A percentile compares a stretch with the other conserved stretches of the same genome.
Conservation (phyloP, 2,797 vertebrate genomes). For the Garrulus glandarius region DNA sequence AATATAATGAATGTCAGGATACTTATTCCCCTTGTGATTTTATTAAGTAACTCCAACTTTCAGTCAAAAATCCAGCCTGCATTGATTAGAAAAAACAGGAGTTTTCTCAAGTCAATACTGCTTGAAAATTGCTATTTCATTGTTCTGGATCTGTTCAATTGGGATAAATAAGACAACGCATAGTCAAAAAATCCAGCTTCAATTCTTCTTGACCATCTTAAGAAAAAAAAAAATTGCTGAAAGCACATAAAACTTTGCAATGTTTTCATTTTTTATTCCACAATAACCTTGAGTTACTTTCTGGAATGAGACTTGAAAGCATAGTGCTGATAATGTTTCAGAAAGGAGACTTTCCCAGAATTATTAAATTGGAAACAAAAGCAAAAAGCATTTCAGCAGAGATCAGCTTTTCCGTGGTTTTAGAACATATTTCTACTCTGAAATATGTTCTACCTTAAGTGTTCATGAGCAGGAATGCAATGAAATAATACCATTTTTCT, state of each 20-base stretch:
- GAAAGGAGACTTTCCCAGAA: background rate
- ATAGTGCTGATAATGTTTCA: background rate
- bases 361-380: background rate
- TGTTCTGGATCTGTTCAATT: background rate
- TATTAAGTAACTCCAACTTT: background rate
- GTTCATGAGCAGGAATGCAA: background rate
- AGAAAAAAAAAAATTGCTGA: background rate
- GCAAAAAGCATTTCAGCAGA: background rate
- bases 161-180: background rate
- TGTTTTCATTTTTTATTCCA: background rate
- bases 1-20: background rate
- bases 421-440: background rate
- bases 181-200: background rate
- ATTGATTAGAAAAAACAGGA: background rate
- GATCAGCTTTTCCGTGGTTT: background rate
- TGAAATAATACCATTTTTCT: background rate
- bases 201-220: background rate
- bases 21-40: background rate
- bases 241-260: background rate
- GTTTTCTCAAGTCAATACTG: background rate
- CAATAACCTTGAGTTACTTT: background rate
- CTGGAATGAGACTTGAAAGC: background rate
- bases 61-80: background rate
- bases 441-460: background rate
- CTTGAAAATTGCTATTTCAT: background rate